These are phyloP conservation scores for Isurus oxyrinchus DNA, from an alignment of 2,113 vertebrate species.

Conservation along the genomic window DNA sequence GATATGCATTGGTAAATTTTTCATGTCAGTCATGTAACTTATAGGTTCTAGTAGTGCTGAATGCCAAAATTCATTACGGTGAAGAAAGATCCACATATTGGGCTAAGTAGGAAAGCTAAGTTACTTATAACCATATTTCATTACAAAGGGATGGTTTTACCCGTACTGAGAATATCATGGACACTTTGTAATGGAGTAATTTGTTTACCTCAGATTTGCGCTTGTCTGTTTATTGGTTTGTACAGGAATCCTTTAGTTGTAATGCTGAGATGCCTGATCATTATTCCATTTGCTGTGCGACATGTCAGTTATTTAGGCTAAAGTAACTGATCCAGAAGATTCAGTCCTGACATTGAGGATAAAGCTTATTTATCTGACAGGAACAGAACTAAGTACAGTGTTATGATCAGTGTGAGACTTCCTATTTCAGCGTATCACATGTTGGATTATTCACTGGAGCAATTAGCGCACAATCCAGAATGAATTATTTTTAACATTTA, in stretches of 20 bases:
- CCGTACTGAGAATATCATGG: background rate
- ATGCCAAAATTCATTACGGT: background rate
- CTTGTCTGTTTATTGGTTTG: background rate
- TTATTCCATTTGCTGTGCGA: background rate
- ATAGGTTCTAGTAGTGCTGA: background rate
- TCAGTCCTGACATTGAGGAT: slow-evolving; percentile 17
- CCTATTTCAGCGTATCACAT: background rate
- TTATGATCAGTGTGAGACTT: background rate
- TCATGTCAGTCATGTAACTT: background rate
- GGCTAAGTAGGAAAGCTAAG: background rate
- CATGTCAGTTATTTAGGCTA: background rate
- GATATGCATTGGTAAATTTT: background rate
- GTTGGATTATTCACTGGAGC: background rate
- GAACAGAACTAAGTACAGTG: background rate
- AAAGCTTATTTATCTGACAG: background rate
- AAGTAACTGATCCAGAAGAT: background rate
- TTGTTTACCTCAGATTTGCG: slow-evolving; percentile 6
- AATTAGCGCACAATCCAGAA: background rate
- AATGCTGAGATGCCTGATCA: background rate
- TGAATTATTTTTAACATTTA: background rate
- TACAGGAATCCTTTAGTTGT: background rate
- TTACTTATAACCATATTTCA: background rate
- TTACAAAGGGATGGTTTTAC: background rate
- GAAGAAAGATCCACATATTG: background rate
- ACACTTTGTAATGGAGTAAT: background rate